Evolutionary conservation across 1,140 invertebrate genomes (phyloP).

Genomic region (Gonatopus flavifemur): DNA sequence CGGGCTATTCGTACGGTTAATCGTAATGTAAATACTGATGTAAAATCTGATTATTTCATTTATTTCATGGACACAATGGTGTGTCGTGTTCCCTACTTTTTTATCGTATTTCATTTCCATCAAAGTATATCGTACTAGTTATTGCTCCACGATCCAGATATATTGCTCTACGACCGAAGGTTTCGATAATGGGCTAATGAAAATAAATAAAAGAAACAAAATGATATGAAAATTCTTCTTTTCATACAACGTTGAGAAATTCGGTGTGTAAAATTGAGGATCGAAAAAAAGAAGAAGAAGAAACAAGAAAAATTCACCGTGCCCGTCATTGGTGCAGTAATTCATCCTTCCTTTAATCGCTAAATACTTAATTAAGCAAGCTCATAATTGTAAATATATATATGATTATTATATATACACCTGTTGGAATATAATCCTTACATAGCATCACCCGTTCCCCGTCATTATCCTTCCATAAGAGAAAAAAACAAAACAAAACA

Average conservation of each 20-base stretch:
- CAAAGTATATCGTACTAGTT: slow-evolving; percentile 26
- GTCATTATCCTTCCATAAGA: slow-evolving; percentile 25
- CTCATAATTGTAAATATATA: slow-evolving; percentile 58
- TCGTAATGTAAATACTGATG: slow-evolving; percentile 45
- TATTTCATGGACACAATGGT: not conserved
- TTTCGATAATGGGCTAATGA: slow-evolving; percentile 19
- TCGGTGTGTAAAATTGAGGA: too few species aligned
- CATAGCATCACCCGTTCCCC: slow-evolving; percentile 45
- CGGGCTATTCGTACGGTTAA: too few species aligned
- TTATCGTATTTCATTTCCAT: too few species aligned
- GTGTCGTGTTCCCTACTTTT: too few species aligned
- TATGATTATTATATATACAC: slow-evolving; percentile 33
- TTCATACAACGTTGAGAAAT: too few species aligned
- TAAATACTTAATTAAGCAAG: slow-evolving; percentile 54
- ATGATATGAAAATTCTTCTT: slow-evolving; percentile 7
- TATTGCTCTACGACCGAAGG: slow-evolving; percentile 13
- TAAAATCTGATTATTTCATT: slow-evolving; percentile 35
- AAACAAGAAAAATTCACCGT: slow-evolving; percentile 13
- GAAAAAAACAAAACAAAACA: too few species aligned
- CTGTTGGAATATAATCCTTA: slow-evolving; percentile 45
- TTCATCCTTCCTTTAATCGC: slow-evolving; percentile 51
- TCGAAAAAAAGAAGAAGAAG: slow-evolving; percentile 9
- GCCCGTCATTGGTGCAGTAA: slow-evolving; percentile 18
- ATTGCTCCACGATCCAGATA: slow-evolving; percentile 27
- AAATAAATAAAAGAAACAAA: slow-evolving; percentile 8